A percentile compares a stretch with the other conserved stretches of the same genome.
phyloP scores from a whole-genome alignment of 2,888 invertebrate species.

The Pterostichus niger region DNA sequence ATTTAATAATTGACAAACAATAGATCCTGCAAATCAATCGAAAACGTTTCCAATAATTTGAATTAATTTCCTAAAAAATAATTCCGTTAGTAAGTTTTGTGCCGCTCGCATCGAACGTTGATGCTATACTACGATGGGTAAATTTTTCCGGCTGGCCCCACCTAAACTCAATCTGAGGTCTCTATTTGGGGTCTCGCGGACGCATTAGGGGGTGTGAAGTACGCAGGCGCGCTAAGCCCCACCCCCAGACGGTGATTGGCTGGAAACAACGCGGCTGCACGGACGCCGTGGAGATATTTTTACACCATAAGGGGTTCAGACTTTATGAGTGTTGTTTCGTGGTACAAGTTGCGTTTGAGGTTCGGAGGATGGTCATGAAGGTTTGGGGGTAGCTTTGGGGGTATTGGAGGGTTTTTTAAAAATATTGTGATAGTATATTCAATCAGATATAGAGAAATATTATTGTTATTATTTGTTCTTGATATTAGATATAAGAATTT shows the following conservation, averaged over 20 bases:
- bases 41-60: no score
- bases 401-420: neutral
- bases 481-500: no score
- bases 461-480: no score
- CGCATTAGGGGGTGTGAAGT: constrained; percentile 74
- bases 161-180: constrained; percentile 75
- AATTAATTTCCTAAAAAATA: no score
- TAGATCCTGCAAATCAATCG: no score
- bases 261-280: constrained; percentile 58
- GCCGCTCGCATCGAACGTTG: constrained; percentile 67
- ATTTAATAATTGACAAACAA: no score
- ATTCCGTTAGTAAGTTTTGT: no score
- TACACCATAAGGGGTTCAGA: constrained; percentile 43
- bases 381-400: neutral
- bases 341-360: neutral
- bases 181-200: constrained; percentile 75
- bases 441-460: no score
- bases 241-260: constrained; percentile 72
- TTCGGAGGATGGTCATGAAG: neutral
- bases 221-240: constrained; percentile 72
- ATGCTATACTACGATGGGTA: constrained; percentile 67
- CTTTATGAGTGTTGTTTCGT: constrained; percentile 29
- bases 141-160: constrained; percentile 74
- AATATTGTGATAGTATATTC: no score
- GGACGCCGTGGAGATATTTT: constrained; percentile 47